Conservation (phyloP, 1,140 invertebrate species). For the Eriosoma lanigerum region DNA sequence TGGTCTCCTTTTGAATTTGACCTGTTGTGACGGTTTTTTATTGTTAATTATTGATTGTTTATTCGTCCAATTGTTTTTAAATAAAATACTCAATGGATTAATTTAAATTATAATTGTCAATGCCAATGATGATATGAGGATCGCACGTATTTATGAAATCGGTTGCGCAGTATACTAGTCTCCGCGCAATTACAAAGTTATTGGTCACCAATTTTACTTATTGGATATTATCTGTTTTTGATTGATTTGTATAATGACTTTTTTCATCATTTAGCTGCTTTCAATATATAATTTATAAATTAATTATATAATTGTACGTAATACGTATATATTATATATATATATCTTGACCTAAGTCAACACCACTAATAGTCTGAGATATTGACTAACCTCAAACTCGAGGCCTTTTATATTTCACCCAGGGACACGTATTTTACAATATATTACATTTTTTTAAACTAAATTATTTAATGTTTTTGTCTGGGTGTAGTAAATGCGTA, state of each 20-base stretch:
- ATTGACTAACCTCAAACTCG: background rate
- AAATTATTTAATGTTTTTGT: too few relatives aligned
- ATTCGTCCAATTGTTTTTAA: background rate
- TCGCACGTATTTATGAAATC: background rate
- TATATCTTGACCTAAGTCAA: constrained; percentile 41
- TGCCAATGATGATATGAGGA: background rate
- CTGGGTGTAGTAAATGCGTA: too few relatives aligned
- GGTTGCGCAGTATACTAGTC: background rate
- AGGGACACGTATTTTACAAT: background rate
- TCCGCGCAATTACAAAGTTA: background rate
- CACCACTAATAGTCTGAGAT: background rate
- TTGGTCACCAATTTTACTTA: too few relatives aligned
- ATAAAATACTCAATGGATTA: background rate
- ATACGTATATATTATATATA: background rate
- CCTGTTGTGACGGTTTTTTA: too few relatives aligned
- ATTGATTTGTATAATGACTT: too few relatives aligned
- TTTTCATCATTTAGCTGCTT: too few relatives aligned
- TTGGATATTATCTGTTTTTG: too few relatives aligned
- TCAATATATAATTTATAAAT: too few relatives aligned
- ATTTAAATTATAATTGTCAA: background rate
- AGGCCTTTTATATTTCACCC: background rate
- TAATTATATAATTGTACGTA: too few relatives aligned
- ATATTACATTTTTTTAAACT: too few relatives aligned
- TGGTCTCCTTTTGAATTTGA: too few relatives aligned
- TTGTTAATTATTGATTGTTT: too few relatives aligned